Evolutionary conservation across 1,140 invertebrate species (phyloP), one percentile per base, ranked within the genome.

Genomic region (Tigriopus japonicus): DNA sequence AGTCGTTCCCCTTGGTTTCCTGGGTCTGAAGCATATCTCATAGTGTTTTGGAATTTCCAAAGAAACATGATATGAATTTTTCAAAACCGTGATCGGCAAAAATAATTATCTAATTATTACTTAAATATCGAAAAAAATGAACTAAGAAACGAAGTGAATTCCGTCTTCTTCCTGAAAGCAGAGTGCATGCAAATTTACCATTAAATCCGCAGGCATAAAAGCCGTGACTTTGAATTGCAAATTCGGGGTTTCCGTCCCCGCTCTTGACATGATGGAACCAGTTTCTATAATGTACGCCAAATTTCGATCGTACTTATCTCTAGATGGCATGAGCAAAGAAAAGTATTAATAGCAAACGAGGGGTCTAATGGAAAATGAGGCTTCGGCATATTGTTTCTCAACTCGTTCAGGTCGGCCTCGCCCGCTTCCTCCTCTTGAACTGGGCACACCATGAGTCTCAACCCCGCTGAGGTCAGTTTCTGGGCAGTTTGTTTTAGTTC

Each of bases 371-470:
- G 28, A 35, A 9, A 35, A 5, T 3, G 28, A 35, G 28, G 9
- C 28, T 35, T 35, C 9, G n/a, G n/a, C n/a, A n/a, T 35, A 9
- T 3, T 35, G 28, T 35, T n/a, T 35, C 28, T 35, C 28, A 35
- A 35, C 28, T 35, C 28, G 9, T 35, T 35, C 28, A 5, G 28
- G 28, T 10, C 58, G 3, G 56, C 56, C 53, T 70, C 67, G 17
- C 69, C 68, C 3, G 71, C 63, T 52, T 72, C 70, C 52, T 71
- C 71, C 63, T 72, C 71, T 21, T 71, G 64, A 24, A 70, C 70
- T 40, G 70, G 71, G 17, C 67, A 66, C 15, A 73, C 64, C 71
- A 73, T 71, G 6, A 72, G 65, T n/a, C 63, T 54, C 6, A 73
- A 61, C 10, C 67, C 67, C 6, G 66, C 52, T 13, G 63, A 56